These are phyloP conservation scores for Drosophila barbarae DNA, from an alignment of 2,888 invertebrate genomes.

Conservation along the genomic window DNA sequence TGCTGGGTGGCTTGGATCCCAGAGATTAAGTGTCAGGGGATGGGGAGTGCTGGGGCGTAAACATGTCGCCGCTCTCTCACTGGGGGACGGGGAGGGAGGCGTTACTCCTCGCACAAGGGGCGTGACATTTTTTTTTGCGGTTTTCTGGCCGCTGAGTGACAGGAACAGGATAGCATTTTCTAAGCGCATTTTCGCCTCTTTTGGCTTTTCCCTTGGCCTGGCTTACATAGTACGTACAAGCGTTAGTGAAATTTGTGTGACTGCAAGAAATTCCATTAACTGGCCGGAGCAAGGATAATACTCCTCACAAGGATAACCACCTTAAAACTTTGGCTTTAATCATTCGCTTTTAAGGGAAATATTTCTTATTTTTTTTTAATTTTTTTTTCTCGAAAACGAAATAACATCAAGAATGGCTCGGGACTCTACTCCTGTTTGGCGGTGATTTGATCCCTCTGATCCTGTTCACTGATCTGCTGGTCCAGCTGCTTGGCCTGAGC, in stretches of 20 bases:
- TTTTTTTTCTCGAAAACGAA: neutral
- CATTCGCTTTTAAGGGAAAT: neutral
- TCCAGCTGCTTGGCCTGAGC: neutral
- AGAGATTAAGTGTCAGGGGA: constrained; percentile 1
- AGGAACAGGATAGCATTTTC: constrained; percentile 41
- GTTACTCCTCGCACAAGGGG: constrained; percentile 1
- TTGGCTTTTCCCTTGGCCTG: constrained; percentile 5
- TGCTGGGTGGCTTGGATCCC: neutral
- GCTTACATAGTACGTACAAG: neutral
- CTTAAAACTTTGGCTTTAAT: neutral
- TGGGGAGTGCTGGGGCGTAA: constrained; percentile 17
- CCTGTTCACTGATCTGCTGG: no score
- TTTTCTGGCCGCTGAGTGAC: constrained; percentile 29
- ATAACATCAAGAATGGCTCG: neutral
- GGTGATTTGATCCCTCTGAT: neutral
- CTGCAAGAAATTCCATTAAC: constrained; percentile 11
- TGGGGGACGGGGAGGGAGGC: constrained; percentile 6
- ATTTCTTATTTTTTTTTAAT: neutral
- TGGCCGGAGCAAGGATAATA: neutral
- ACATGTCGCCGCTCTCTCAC: constrained; percentile 8
- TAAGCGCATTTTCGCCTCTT: constrained; percentile 22
- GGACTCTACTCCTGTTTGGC: neutral
- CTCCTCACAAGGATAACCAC: neutral
- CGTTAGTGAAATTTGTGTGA: constrained; percentile 1
- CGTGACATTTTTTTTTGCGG: constrained; percentile 20